phyloP scores from a whole-genome alignment of 2,888 invertebrate genomes.

The Stenichneumon culpator region DNA sequence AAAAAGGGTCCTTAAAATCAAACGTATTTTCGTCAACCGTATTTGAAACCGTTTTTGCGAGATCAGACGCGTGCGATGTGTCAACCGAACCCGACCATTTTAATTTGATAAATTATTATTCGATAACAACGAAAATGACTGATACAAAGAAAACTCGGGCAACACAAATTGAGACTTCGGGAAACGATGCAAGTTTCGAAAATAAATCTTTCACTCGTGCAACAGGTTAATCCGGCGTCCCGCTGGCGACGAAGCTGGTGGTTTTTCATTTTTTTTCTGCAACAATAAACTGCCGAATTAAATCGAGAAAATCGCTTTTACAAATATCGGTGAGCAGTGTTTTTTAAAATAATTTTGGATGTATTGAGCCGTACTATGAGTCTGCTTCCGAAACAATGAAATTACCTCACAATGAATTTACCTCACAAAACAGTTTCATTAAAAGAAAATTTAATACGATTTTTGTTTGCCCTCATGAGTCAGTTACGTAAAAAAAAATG shows the following conservation, averaged over 20 bases:
- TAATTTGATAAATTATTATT: background rate
- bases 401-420: no score
- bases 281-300: background rate
- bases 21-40: slow-evolving; percentile 25
- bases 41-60: slow-evolving; percentile 8
- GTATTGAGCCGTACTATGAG: no score
- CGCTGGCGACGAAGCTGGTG: background rate
- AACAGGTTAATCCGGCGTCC: background rate
- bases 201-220: background rate
- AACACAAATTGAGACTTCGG: background rate
- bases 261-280: background rate
- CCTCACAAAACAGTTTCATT: no score
- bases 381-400: background rate
- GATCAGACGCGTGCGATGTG: background rate
- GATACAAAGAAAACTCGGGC: background rate
- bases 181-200: background rate
- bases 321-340: no score
- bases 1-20: background rate
- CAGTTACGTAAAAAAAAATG: no score
- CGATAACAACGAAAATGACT: background rate
- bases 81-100: background rate
- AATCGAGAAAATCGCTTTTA: no score
- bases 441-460: no score
- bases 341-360: no score
- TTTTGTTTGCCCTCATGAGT: no score